Percentiles rank a stretch among this genome's conserved stretches.
phyloP scores from a whole-genome alignment of 2,797 vertebrate species.

The Lutra lutra region DNA sequence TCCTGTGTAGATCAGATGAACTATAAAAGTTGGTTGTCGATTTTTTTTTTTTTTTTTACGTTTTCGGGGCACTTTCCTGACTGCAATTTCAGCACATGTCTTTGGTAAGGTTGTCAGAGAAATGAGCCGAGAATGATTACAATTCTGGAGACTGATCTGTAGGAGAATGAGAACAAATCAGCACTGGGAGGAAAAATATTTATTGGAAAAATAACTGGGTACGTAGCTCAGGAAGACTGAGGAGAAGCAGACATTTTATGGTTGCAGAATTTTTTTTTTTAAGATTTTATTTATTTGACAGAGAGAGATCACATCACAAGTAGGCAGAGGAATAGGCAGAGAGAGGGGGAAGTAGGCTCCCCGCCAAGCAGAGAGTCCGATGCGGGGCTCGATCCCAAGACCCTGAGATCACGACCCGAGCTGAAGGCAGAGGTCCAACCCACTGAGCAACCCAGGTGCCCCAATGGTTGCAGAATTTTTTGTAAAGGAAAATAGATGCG shows the following conservation, averaged over 20 bases:
- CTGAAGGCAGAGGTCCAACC: too few relatives aligned
- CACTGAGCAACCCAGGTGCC: too few relatives aligned
- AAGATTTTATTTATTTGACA: too few relatives aligned
- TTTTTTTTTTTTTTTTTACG: not conserved
- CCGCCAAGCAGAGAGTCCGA: too few relatives aligned
- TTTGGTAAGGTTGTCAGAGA: constrained; percentile 65
- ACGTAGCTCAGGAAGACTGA: constrained; percentile 16
- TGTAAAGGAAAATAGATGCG: constrained; percentile 3
- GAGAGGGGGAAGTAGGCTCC: too few relatives aligned
- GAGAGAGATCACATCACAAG: too few relatives aligned
- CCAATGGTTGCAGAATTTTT: not conserved
- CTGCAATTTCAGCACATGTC: constrained; percentile 42
- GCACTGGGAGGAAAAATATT: constrained; percentile 16
- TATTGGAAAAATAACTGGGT: constrained; percentile 5
- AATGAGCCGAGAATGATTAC: constrained; percentile 67
- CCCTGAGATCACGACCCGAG: too few relatives aligned
- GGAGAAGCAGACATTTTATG: constrained; percentile 7
- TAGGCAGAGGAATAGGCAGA: too few relatives aligned
- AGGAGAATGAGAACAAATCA: constrained; percentile 53
- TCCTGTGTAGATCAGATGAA: constrained; percentile 75
- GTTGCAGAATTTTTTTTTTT: not conserved
- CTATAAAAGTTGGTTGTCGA: constrained; percentile 51
- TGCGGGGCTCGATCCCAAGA: too few relatives aligned
- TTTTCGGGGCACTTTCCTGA: constrained; percentile 60
- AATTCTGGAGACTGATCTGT: constrained; percentile 58